Conservation (phyloP, 2,797 vertebrate species). For the Sebastiscus tertius region DNA sequence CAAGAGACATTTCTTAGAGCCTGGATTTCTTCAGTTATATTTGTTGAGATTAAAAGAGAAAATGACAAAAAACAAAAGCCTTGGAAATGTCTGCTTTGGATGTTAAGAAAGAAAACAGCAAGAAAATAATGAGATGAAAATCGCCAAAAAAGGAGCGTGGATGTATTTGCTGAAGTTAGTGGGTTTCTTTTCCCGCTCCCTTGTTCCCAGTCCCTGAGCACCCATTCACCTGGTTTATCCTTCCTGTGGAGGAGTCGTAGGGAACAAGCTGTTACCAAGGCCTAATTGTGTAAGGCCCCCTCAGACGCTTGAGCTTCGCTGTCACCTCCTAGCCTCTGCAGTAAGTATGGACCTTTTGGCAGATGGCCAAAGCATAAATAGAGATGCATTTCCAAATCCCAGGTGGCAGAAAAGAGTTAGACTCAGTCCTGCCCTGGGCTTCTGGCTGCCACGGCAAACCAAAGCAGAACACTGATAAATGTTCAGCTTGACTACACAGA, state of each 20-base stretch:
- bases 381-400: conserved; percentile 72
- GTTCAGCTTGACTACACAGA: conserved; percentile 52
- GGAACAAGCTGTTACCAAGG: conserved; percentile 48
- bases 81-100: background rate
- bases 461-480: conserved; percentile 53
- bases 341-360: conserved; percentile 60
- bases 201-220: conserved; percentile 17
- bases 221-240: conserved; percentile 49
- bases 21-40: background rate
- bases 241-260: conserved; percentile 24
- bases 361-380: conserved; percentile 69
- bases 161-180: conserved; percentile 9
- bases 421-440: conserved; percentile 41
- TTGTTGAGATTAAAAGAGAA: conserved; percentile 18
- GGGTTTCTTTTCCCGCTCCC: background rate
- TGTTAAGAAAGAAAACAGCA: background rate
- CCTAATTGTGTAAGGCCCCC: conserved; percentile 57
- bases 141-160: background rate
- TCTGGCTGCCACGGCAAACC: conserved; percentile 40
- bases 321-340: conserved; percentile 58
- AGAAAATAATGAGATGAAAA: conserved; percentile 19
- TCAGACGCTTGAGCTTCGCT: conserved; percentile 46
- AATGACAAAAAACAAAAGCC: background rate
- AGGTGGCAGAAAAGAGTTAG: conserved; percentile 57
- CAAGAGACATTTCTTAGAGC: background rate